A percentile compares a stretch with the other conserved stretches of the same genome.
phyloP scores from a whole-genome alignment of 2,888 invertebrate genomes.

The Lasioglossum leucozonium region DNA sequence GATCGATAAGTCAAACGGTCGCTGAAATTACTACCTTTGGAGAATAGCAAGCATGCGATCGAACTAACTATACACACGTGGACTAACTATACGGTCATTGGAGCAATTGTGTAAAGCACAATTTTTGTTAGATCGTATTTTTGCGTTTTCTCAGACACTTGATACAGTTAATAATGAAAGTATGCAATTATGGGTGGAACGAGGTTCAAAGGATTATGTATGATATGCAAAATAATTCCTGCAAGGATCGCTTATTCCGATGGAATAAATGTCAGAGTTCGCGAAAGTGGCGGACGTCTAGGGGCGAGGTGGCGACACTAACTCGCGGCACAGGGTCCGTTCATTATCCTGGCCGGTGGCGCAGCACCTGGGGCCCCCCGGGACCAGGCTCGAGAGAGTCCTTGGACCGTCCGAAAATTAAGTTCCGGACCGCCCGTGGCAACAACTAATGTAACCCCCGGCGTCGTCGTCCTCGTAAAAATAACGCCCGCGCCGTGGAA shows the following conservation, averaged over 20 bases:
- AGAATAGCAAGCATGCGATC: no score
- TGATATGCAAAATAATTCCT: not conserved
- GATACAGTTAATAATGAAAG: not conserved
- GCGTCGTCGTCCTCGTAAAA: slow-evolving; percentile 54
- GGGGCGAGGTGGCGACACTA: not conserved
- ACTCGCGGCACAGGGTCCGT: not conserved
- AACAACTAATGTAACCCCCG: slow-evolving; percentile 50
- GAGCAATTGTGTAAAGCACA: no score
- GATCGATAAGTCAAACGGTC: not conserved
- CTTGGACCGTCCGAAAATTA: slow-evolving; percentile 63
- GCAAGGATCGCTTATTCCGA: not conserved
- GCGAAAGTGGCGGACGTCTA: not conserved
- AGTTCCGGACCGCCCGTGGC: slow-evolving; percentile 55
- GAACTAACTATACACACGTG: no score
- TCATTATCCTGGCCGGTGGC: slow-evolving; percentile 31
- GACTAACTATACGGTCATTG: not conserved
- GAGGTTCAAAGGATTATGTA: not conserved
- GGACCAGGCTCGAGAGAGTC: slow-evolving; percentile 46
- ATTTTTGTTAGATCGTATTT: no score
- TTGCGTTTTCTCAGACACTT: not conserved
- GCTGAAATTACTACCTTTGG: not conserved
- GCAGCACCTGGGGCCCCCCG: slow-evolving; percentile 33
- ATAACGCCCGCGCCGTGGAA: slow-evolving; percentile 52
- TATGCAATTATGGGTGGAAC: not conserved
- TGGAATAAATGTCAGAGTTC: not conserved